Evolutionary conservation across 2,888 invertebrate genomes (phyloP).

Genomic region (Melanophora roralis): DNA sequence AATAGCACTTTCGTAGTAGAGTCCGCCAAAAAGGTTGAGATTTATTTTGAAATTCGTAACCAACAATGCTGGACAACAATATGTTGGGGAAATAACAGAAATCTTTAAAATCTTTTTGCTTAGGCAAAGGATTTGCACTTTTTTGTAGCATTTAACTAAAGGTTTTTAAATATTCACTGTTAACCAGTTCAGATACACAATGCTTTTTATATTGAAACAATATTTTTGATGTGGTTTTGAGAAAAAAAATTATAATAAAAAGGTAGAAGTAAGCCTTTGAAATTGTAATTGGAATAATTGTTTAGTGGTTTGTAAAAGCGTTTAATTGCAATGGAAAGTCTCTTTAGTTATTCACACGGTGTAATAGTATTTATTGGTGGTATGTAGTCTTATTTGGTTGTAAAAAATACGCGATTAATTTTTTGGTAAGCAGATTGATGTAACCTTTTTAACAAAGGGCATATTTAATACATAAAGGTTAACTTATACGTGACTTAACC

Average conservation of each 20-base stretch:
- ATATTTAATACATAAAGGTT: too few species aligned
- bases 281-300: conserved; percentile 25
- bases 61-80: conserved; percentile 15
- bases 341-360: neutral
- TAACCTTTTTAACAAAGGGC: too few species aligned
- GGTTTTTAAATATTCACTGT: conserved; percentile 17
- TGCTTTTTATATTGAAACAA: neutral
- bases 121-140: neutral
- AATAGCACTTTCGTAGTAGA: neutral
- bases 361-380: too few species aligned
- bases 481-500: too few species aligned
- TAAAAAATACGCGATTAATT: too few species aligned
- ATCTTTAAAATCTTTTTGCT: conserved; percentile 49
- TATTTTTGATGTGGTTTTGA: conserved; percentile 36
- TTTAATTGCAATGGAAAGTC: neutral
- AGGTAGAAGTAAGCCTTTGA: conserved; percentile 12
- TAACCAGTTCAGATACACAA: neutral
- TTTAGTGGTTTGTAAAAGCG: conserved; percentile 9
- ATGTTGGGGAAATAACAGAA: conserved; percentile 52
- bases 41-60: conserved; percentile 25
- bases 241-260: conserved; percentile 13
- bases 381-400: too few species aligned
- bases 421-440: too few species aligned
- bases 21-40: neutral
- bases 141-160: conserved; percentile 20